Conservation (phyloP, 1,140 invertebrate genomes). For the Drosophila novamexicana region DNA sequence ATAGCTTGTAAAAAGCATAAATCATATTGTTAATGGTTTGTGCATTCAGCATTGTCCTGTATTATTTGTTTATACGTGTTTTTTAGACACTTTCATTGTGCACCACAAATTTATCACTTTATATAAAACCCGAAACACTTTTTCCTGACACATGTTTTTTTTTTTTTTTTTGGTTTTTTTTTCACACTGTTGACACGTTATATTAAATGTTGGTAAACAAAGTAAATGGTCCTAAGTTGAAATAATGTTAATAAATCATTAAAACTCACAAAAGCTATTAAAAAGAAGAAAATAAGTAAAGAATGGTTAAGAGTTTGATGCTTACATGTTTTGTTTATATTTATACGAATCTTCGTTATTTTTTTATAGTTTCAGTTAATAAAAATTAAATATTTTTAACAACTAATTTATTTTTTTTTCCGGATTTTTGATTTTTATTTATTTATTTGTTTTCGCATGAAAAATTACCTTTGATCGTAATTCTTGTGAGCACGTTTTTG, state of each 20-base stretch:
- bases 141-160: slow-evolving; percentile 48
- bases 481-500: too few species aligned
- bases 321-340: too few species aligned
- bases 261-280: slow-evolving; percentile 47
- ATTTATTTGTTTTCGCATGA: too few species aligned
- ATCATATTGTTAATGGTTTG: slow-evolving; percentile 72
- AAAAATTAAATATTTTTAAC: too few species aligned
- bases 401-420: slow-evolving; percentile 4
- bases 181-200: slow-evolving; percentile 60
- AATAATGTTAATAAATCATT: slow-evolving; percentile 70
- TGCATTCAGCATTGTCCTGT: slow-evolving; percentile 47
- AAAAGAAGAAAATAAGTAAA: slow-evolving; percentile 37
- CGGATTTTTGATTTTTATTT: background rate
- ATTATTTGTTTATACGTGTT: slow-evolving; percentile 46
- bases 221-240: slow-evolving; percentile 53
- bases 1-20: slow-evolving; percentile 71
- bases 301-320: background rate
- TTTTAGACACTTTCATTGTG: slow-evolving; percentile 54
- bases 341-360: too few species aligned
- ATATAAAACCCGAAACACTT: slow-evolving; percentile 59
- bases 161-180: slow-evolving; percentile 14
- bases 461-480: too few species aligned
- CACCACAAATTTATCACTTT: slow-evolving; percentile 65
- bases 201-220: slow-evolving; percentile 65
- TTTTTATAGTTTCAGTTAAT: too few species aligned